These are phyloP conservation scores for Nothoprocta perdicaria DNA, from an alignment of 2,113 vertebrate species.

Conservation along the genomic window DNA sequence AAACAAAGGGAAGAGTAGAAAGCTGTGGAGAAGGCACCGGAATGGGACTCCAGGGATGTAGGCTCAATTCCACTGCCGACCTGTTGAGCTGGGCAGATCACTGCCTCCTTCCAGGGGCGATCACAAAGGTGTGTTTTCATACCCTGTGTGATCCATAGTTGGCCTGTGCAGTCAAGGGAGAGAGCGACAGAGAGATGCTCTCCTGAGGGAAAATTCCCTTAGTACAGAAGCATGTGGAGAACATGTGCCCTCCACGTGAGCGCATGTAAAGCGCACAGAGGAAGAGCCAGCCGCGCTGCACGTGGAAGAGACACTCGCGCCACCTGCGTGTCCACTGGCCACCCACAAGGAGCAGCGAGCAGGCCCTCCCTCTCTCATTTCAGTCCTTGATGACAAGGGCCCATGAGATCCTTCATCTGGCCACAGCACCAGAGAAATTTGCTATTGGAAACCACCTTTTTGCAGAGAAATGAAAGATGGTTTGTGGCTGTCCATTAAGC, in stretches of 20 bases:
- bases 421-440: background rate
- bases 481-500: background rate
- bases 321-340: background rate
- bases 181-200: background rate
- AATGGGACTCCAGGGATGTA: fast-evolving
- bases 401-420: background rate
- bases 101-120: background rate
- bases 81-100: fast-evolving
- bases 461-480: background rate
- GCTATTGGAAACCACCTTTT: background rate
- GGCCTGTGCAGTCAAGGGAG: background rate
- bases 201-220: background rate
- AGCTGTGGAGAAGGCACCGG: background rate
- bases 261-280: fast-evolving
- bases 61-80: background rate
- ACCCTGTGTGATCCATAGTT: background rate
- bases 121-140: background rate
- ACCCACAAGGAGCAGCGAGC: too few relatives aligned
- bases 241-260: fast-evolving
- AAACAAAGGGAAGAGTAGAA: constrained; percentile 19
- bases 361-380: background rate
- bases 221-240: background rate
- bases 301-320: background rate
- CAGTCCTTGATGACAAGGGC: background rate
- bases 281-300: background rate